These are phyloP conservation scores for Holotrichia oblita DNA, from an alignment of 1,140 invertebrate species.

Conservation along the genomic window DNA sequence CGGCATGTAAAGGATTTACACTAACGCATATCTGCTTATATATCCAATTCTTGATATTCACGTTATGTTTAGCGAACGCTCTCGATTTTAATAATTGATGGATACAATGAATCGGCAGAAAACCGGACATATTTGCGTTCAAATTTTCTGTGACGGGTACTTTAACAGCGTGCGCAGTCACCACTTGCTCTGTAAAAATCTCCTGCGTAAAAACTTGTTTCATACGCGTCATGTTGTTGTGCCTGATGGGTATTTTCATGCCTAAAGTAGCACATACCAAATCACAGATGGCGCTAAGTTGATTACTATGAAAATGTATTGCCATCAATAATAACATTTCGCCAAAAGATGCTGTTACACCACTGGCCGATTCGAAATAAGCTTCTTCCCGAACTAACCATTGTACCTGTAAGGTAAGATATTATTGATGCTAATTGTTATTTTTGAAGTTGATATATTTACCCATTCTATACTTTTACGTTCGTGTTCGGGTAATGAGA, in stretches of 20 bases:
- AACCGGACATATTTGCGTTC: slow-evolving; percentile 89
- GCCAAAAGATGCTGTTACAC: slow-evolving; percentile 87
- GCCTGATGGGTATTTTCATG: slow-evolving; percentile 93
- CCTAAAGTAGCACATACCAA: slow-evolving; percentile 93
- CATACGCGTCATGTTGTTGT: slow-evolving; percentile 90
- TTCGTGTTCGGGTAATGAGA: slow-evolving; percentile 82
- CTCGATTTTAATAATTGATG: slow-evolving; percentile 94
- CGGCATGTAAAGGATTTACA: slow-evolving; percentile 88
- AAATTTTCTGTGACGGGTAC: slow-evolving; percentile 92
- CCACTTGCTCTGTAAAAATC: slow-evolving; percentile 97
- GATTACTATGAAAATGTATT: slow-evolving; percentile 92
- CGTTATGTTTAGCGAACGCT: slow-evolving; percentile 96
- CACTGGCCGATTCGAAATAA: slow-evolving; percentile 82
- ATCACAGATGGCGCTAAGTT: slow-evolving; percentile 90
- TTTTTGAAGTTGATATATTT: neutral
- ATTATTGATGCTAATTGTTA: neutral
- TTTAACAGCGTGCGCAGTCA: slow-evolving; percentile 94
- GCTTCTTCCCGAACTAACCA: slow-evolving; percentile 92
- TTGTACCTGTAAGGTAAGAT: slow-evolving; percentile 65
- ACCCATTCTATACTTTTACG: slow-evolving; percentile 91
- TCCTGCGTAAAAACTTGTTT: slow-evolving; percentile 97
- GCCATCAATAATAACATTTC: slow-evolving; percentile 96
- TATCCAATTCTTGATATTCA: slow-evolving; percentile 95
- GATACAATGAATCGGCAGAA: slow-evolving; percentile 96
- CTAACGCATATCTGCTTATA: slow-evolving; percentile 92